Evolutionary conservation across 2,888 invertebrate genomes (phyloP), one percentile per base, ranked within the genome.

Genomic region (Leptopterna dolabrata): DNA sequence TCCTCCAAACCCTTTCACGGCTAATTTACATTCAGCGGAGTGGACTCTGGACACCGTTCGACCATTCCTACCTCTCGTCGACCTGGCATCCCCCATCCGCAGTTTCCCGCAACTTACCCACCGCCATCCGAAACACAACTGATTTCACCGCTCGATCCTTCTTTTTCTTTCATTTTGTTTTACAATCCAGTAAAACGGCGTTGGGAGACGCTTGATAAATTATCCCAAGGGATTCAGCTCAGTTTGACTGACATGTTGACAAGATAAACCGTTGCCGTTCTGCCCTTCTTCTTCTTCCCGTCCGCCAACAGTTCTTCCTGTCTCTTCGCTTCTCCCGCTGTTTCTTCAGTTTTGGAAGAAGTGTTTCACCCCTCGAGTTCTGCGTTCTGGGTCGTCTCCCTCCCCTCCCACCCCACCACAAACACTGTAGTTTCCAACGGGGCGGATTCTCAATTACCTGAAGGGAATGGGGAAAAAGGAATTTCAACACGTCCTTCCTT

Each of bases 201-300:
- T 30, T 45, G 45, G 45, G 27, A 24, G 63, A 19, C 27, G 73
- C 85, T 85, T 85, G 85, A 85, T 85, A 73, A 85, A 85, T 85
- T 85, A 63, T 85, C 73, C 85, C 81, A 4, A 36, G 30, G 73
- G 85, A 45, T 73, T 73, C 85, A 47, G 71, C 47, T 73, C 29
- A 73, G 85, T 85, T 85, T 85, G 85, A 85, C 85, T 85, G 85
- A 85, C 85, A 73, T 73, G 85, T 85, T 85, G 85, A 85, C 85
- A 85, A 85, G 85, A 85, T 73, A 85, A 85, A 85, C 85, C 85
- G 85, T 85, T 85, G 47, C 76, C 30, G 29, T 81, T 70, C 47
- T 36, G 70, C 36, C 41, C 27, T 85, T 63, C 73, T 24, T 85
- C 76, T 27, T 29, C 45, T 81, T 45, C 76, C 16, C 43, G 24